Conservation (phyloP, 2,888 invertebrate genomes). For the Monochamus alternatus region DNA sequence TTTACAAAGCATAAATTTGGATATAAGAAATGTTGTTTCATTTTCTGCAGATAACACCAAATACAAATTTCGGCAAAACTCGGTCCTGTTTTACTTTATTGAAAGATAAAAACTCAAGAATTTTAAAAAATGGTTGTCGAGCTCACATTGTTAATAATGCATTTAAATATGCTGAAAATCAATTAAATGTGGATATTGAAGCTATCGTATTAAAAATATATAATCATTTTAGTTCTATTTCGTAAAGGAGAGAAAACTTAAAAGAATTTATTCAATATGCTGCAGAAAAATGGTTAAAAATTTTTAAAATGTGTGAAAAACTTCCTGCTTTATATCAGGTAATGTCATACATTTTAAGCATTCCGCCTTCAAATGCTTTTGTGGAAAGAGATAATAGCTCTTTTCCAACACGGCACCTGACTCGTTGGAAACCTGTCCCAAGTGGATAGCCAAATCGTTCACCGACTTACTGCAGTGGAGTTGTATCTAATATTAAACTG, state of each 20-base stretch:
- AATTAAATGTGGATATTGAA: background rate
- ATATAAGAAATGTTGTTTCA: conserved; percentile 1
- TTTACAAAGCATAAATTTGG: background rate
- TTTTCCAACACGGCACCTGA: no score
- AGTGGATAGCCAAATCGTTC: no score
- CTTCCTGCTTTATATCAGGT: no score
- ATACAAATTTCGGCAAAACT: background rate
- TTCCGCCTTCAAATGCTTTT: no score
- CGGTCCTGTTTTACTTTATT: background rate
- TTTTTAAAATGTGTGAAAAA: no score
- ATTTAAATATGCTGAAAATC: background rate
- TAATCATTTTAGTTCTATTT: background rate
- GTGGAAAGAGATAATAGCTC: no score
- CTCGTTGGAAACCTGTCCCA: no score
- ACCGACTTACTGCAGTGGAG: no score
- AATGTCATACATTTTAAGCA: no score
- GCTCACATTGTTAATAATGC: background rate
- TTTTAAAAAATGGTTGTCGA: background rate
- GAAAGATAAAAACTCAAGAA: background rate
- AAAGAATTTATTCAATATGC: background rate
- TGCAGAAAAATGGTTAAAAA: background rate
- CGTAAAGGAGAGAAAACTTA: background rate
- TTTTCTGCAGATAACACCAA: background rate
- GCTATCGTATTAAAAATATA: background rate
- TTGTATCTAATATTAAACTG: no score